Conservation (phyloP, 2,797 vertebrate genomes). For the Schizopygopsis malacanthus region DNA sequence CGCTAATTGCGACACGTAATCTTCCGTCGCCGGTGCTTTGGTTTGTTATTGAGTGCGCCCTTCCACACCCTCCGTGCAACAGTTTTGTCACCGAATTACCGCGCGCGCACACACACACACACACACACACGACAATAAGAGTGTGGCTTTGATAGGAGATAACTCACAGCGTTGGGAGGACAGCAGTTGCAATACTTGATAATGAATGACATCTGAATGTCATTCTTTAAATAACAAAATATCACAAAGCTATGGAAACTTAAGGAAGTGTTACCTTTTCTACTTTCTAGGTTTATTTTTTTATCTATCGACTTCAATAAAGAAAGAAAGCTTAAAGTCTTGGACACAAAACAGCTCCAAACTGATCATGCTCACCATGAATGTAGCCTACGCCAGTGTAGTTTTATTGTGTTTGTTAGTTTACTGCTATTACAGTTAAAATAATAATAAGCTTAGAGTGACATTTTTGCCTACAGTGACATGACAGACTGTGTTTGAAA, state of each 20-base stretch:
- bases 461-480: background rate
- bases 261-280: background rate
- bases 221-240: background rate
- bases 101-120: background rate
- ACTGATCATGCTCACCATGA: background rate
- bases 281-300: background rate
- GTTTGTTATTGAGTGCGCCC: background rate
- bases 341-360: background rate
- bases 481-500: background rate
- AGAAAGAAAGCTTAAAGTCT: background rate
- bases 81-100: conserved; percentile 5
- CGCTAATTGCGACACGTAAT: conserved; percentile 6
- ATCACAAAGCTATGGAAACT: conserved; percentile 7
- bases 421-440: background rate
- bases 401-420: background rate
- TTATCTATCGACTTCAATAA: background rate
- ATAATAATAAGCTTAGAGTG: background rate
- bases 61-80: conserved; percentile 10
- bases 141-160: background rate
- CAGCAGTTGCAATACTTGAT: background rate
- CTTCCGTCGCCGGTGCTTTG: conserved; percentile 20
- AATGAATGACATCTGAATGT: background rate
- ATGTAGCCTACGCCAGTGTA: background rate
- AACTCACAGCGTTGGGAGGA: background rate
- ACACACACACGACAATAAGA: background rate